phyloP scores from a whole-genome alignment of 2,797 vertebrate species.

The Pyrocephalus nanus region DNA sequence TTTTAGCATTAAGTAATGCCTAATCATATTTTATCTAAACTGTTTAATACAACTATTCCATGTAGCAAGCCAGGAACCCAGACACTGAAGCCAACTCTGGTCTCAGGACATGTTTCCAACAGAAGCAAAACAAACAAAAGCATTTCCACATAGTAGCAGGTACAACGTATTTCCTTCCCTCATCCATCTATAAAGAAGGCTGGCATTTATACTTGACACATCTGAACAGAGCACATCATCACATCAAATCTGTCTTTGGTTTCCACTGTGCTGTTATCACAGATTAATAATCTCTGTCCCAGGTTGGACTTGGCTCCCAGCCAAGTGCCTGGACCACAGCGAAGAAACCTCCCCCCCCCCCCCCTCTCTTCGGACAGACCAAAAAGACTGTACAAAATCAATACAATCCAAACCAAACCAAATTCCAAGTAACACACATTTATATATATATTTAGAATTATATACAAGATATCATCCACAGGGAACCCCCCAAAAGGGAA shows the following conservation, averaged over 20 bases:
- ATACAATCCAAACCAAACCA: too few relatives aligned
- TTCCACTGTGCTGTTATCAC: not conserved
- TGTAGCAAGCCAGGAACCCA: not conserved
- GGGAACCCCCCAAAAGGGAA: too few relatives aligned
- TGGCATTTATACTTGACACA: not conserved
- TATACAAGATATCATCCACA: too few relatives aligned
- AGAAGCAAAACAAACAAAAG: not conserved
- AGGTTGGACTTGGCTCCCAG: too few relatives aligned
- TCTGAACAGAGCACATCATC: not conserved
- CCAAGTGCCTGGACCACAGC: too few relatives aligned
- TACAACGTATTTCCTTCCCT: not conserved
- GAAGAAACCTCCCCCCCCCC: too few relatives aligned
- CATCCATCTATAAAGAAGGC: not conserved
- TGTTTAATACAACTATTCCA: not conserved
- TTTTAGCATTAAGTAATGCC: not conserved
- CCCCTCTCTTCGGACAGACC: too few relatives aligned
- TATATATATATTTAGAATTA: too few relatives aligned
- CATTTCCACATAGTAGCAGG: not conserved
- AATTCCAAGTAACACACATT: too few relatives aligned
- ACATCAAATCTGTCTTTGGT: not conserved
- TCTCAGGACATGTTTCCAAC: not conserved
- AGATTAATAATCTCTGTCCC: not conserved
- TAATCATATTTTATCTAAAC: not conserved
- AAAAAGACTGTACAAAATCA: too few relatives aligned
- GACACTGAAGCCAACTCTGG: not conserved